Base-by-base conservation (phyloP, 1,140 invertebrate species). In the Olivierus martensii region DNA sequence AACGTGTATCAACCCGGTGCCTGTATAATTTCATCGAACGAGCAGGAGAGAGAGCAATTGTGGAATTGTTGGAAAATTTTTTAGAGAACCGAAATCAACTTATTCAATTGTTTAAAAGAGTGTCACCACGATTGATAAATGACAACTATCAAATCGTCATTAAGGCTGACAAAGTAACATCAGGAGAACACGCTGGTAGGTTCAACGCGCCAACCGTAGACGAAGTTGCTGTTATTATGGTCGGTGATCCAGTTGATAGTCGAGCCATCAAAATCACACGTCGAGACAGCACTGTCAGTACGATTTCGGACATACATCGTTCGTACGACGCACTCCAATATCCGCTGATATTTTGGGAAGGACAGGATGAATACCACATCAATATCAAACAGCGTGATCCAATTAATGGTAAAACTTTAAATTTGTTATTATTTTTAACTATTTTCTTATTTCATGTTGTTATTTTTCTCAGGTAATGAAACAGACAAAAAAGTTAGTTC, bases 151-250 rank as follows among this genome's bases (percentile, higher is more conserved):
- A 28, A 3, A n/a, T 47, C 28, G 22, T 28, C 22, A 28, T 28
- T 28, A 28, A 28, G 3, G 5, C 14, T 17, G 65, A 69, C 45
- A 60, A 66, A 63, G 62, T 49, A 55, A 69, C 68, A 38, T 21
- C 44, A 34, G 59, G 62, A 28, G 53, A 71, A 62, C 71, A 76
- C 53, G 54, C 43, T 50, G 48, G 71, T 50, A 42, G 39, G 47
- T 63, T 50, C 52, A 52, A 46, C 22, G 66, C 62, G 49, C 66
- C 68, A 46, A 68, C 60, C 37, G 59, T 67, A 49, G 57, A 72
- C 61, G 69, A 73, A 64, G 67, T 73, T 21, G 66, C 65, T 35
- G 56, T 69, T 51, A 53, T 73, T 9, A 63, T 72, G 15, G 65
- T 66, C 28, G 66, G 67, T 7, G 61, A 72, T 61, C 42, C 69